A percentile compares a stretch with the other conserved stretches of the same genome.
These are phyloP conservation scores for Hermaeophaga mercurialis DNA, from an alignment of 2,888 invertebrate species.

Conservation along the genomic window DNA sequence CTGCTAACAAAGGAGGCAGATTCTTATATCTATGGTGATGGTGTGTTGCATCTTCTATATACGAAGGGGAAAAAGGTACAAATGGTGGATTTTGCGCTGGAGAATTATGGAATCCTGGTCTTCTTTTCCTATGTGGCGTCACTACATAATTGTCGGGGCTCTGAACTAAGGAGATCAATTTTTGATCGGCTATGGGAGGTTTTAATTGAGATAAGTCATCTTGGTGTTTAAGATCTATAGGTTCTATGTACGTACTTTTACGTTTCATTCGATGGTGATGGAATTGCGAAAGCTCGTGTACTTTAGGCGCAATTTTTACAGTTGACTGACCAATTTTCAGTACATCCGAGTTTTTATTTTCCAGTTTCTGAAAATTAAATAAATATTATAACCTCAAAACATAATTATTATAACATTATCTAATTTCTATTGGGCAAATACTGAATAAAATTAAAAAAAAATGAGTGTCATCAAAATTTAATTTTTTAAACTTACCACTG, in stretches of 20 bases:
- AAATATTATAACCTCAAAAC: no score
- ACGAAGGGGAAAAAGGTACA: constrained; percentile 79
- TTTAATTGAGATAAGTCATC: constrained; percentile 71
- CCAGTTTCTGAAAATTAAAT: constrained; percentile 45
- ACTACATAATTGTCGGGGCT: constrained; percentile 83
- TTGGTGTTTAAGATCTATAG: constrained; percentile 73
- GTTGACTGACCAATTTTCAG: constrained; percentile 66
- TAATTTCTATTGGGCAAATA: background rate
- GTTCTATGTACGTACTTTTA: constrained; percentile 66
- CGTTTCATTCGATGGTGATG: constrained; percentile 63
- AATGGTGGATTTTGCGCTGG: constrained; percentile 88
- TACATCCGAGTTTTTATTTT: constrained; percentile 56
- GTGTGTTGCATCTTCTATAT: constrained; percentile 72
- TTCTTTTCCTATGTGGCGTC: constrained; percentile 83
- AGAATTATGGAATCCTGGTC: constrained; percentile 86
- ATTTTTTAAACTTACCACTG: constrained; percentile 42
- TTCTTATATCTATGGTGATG: constrained; percentile 66
- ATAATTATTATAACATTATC: background rate
- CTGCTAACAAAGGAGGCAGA: constrained; percentile 63
- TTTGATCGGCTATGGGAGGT: constrained; percentile 68
- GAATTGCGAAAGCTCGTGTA: constrained; percentile 60
- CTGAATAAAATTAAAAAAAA: constrained; percentile 11
- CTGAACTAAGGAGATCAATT: constrained; percentile 71
- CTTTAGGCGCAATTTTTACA: constrained; percentile 66
- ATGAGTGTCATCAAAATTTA: background rate